A percentile compares a stretch with the other conserved stretches of the same genome.
Evolutionary conservation across 2,113 vertebrate species (phyloP).

Genomic region (Natator depressus): DNA sequence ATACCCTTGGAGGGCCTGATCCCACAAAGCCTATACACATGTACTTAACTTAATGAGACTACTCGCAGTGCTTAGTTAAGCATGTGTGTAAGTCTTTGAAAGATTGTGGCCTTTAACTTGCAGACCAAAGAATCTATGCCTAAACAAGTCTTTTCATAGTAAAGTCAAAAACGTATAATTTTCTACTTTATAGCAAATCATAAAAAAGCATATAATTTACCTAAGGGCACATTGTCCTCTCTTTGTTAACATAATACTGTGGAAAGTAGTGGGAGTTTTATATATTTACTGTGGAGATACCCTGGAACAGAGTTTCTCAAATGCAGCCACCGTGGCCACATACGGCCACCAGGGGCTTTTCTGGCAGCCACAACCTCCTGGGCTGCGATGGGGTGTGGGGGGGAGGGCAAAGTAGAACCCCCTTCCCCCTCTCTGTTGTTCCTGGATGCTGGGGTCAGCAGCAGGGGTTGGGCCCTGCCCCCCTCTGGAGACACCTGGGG

Average conservation of each 20-base stretch:
- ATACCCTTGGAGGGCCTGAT: not conserved
- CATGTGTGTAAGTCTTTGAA: not conserved
- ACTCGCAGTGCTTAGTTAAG: not conserved
- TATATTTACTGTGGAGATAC: not conserved
- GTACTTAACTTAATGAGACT: not conserved
- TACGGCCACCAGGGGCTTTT: too few species aligned
- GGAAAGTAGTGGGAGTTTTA: accelerated
- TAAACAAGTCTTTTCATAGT: not conserved
- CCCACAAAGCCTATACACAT: not conserved
- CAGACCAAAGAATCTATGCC: not conserved
- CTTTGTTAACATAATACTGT: not conserved
- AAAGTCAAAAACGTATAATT: not conserved
- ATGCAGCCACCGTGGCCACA: too few species aligned
- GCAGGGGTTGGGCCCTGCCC: too few species aligned
- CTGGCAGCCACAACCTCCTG: too few species aligned
- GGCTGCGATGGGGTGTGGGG: too few species aligned
- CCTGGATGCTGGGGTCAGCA: too few species aligned
- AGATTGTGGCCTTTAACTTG: not conserved
- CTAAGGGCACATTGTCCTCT: not conserved
- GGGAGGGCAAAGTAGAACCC: too few species aligned
- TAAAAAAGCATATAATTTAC: not conserved
- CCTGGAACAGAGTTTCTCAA: not conserved
- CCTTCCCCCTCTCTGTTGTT: too few species aligned
- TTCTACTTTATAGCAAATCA: not conserved
- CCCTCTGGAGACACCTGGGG: too few species aligned